Percentiles rank a stretch among this genome's conserved stretches.
Conservation (phyloP, 2,888 invertebrate species). For the Lasioglossum morio region DNA sequence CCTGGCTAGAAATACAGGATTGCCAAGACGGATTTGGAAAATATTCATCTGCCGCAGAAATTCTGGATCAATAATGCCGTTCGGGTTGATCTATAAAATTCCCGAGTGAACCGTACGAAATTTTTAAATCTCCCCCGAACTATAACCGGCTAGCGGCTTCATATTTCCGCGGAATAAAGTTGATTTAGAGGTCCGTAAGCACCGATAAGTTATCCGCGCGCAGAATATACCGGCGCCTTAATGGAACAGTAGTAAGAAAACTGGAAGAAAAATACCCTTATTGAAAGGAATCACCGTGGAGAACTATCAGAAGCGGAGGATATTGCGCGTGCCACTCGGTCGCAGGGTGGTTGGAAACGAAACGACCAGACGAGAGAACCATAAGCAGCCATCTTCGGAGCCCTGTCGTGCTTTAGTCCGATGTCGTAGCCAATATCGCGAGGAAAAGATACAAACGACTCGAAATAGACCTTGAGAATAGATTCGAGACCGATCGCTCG, state of each 20-base stretch:
- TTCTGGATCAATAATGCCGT: not conserved
- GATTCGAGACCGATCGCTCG: constrained; percentile 72
- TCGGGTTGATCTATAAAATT: constrained; percentile 8
- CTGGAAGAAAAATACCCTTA: constrained; percentile 58
- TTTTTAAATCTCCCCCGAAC: constrained; percentile 1
- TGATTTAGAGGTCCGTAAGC: constrained; percentile 41
- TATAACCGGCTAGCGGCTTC: constrained; percentile 6
- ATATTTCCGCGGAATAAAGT: constrained; percentile 30
- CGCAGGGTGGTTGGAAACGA: constrained; percentile 55
- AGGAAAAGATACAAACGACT: constrained; percentile 75
- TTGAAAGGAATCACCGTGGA: constrained; percentile 51
- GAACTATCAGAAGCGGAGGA: constrained; percentile 46
- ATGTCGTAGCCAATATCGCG: constrained; percentile 69
- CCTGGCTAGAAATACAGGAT: not conserved
- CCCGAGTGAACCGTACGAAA: not conserved
- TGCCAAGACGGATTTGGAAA: not conserved
- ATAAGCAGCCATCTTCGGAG: constrained; percentile 62
- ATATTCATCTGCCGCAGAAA: not conserved
- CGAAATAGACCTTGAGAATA: constrained; percentile 78
- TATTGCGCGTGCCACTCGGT: constrained; percentile 52
- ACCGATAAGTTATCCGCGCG: constrained; percentile 46
- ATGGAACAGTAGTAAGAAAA: constrained; percentile 46
- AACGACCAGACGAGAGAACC: constrained; percentile 59
- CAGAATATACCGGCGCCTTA: constrained; percentile 45
- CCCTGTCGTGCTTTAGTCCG: constrained; percentile 51